phyloP scores from a whole-genome alignment of 1,140 invertebrate genomes.

The Drosophila takahashii region DNA sequence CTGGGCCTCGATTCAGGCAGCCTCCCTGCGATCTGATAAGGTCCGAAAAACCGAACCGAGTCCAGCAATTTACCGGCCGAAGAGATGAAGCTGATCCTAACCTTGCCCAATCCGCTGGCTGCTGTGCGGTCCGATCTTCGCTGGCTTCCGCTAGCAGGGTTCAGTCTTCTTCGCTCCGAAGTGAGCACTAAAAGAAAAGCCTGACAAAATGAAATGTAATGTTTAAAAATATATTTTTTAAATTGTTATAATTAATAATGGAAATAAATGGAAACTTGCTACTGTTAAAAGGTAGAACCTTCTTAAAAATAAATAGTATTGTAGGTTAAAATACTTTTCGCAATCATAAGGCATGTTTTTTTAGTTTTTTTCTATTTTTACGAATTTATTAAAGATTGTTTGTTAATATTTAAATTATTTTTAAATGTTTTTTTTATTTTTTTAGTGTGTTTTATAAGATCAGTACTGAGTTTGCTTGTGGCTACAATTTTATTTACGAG shows the following conservation, averaged over 20 bases:
- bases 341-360: too few relatives aligned
- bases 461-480: slow-evolving; percentile 50
- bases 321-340: too few relatives aligned
- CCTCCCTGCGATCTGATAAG: slow-evolving; percentile 39
- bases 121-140: slow-evolving; percentile 65
- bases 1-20: slow-evolving; percentile 29
- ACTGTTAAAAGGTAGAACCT: too few relatives aligned
- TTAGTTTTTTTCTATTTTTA: too few relatives aligned
- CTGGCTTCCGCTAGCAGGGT: slow-evolving; percentile 62
- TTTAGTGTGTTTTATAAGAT: slow-evolving; percentile 13
- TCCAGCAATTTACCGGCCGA: slow-evolving; percentile 29
- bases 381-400: too few relatives aligned
- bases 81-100: slow-evolving; percentile 48
- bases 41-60: slow-evolving; percentile 7
- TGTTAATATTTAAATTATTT: too few relatives aligned
- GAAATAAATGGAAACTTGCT: too few relatives aligned
- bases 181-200: slow-evolving; percentile 6
- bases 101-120: slow-evolving; percentile 60
- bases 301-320: too few relatives aligned
- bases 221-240: background rate
- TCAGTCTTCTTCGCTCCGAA: slow-evolving; percentile 23
- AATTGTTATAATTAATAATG: background rate
- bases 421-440: background rate
- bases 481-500: slow-evolving; percentile 84
- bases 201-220: background rate